Percentiles rank a stretch among this genome's conserved stretches.
Conservation (phyloP, 2,888 invertebrate species). For the Agrochola litura region DNA sequence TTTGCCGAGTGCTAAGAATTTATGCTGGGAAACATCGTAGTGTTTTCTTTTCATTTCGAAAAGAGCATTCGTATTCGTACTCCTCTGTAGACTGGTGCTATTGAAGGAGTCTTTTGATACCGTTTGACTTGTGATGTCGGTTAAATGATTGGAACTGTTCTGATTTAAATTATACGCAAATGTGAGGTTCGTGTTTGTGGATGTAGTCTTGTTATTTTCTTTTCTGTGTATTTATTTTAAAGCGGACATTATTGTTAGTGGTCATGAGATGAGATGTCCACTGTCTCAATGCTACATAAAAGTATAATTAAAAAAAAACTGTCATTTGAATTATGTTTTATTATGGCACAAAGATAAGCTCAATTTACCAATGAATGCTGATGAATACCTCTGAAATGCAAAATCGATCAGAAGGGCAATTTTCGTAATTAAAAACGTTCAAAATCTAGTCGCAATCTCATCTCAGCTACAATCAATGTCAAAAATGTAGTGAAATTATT, state of each 20-base stretch:
- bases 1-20: constrained; percentile 87
- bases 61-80: constrained; percentile 79
- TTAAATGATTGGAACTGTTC: constrained; percentile 60
- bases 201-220: not conserved
- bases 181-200: not conserved
- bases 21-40: constrained; percentile 78
- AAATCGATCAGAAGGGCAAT: too few species aligned
- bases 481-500: too few species aligned
- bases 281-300: too few species aligned
- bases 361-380: too few species aligned
- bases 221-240: too few species aligned
- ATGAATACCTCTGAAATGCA: too few species aligned
- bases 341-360: too few species aligned
- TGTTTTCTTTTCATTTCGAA: constrained; percentile 87
- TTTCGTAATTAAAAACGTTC: too few species aligned
- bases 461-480: too few species aligned
- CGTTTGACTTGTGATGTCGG: constrained; percentile 55
- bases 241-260: not conserved
- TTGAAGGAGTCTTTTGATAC: constrained; percentile 66
- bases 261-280: not conserved
- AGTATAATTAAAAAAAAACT: too few species aligned
- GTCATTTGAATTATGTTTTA: too few species aligned
- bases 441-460: too few species aligned
- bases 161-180: constrained; percentile 31
- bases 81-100: constrained; percentile 62